A percentile compares a stretch with the other conserved stretches of the same genome.
Conservation (phyloP, 2,888 invertebrate genomes). For the Mantis religiosa region DNA sequence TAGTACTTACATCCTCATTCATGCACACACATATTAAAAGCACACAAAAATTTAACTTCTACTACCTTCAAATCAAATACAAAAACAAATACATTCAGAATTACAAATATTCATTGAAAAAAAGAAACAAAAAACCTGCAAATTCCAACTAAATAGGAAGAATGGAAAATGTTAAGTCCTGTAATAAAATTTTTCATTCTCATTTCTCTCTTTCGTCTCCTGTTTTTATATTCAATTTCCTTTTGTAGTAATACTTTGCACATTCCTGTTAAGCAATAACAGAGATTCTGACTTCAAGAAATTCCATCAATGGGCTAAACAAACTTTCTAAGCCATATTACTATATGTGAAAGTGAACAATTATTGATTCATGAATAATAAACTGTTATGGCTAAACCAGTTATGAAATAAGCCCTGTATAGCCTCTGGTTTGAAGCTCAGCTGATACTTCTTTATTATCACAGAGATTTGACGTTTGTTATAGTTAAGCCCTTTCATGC, state of each 20-base stretch:
- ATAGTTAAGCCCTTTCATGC: conserved; percentile 53
- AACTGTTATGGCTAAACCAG: not conserved
- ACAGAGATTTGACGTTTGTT: conserved; percentile 26
- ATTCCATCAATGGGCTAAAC: not conserved
- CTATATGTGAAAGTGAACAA: not conserved
- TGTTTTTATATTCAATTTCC: not conserved
- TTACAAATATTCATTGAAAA: not conserved
- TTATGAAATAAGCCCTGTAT: not conserved
- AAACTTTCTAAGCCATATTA: not conserved
- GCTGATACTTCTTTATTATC: conserved; percentile 47
- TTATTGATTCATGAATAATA: not conserved
- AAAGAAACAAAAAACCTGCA: no score
- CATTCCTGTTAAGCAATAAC: not conserved
- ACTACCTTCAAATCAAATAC: not conserved
- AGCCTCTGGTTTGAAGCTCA: not conserved
- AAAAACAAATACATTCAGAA: not conserved
- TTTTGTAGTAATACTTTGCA: not conserved
- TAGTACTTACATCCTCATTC: not conserved
- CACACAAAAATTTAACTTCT: not conserved
- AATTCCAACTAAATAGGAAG: not conserved
- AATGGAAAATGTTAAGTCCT: not conserved
- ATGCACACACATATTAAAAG: not conserved
- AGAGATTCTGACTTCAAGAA: not conserved
- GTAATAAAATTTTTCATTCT: not conserved
- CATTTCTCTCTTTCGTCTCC: no score